Evolutionary conservation across 1,140 invertebrate species (phyloP).

Genomic region (Paraescarpia echinospica): DNA sequence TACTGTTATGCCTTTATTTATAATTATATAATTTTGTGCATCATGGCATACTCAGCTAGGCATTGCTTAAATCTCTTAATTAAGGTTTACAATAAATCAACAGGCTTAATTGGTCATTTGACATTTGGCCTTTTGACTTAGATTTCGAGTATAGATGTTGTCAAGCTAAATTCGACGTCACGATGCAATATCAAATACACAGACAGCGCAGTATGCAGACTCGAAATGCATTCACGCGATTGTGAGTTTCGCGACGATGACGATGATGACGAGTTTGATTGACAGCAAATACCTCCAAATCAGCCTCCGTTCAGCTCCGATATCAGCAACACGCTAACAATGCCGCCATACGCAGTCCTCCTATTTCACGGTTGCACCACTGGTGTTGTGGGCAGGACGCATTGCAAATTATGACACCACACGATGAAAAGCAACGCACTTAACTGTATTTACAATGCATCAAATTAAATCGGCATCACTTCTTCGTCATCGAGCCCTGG

Average conservation of each 20-base stretch:
- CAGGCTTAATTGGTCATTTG: no score
- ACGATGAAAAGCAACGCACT: background rate
- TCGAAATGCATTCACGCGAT: background rate
- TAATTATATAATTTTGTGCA: no score
- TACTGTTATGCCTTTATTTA: no score
- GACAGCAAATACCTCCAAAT: background rate
- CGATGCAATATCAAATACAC: no score
- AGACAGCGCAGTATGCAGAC: background rate
- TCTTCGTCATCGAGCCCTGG: conserved; percentile 3
- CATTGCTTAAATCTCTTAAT: no score
- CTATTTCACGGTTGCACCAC: background rate
- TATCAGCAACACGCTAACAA: background rate
- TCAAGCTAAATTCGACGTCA: no score
- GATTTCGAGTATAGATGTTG: no score
- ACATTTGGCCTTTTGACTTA: no score
- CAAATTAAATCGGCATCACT: background rate
- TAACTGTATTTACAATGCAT: background rate
- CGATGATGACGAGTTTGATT: background rate
- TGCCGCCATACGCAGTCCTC: background rate
- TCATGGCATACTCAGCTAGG: no score
- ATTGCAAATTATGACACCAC: background rate
- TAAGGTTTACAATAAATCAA: no score
- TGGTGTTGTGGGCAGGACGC: background rate
- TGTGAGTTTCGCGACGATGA: background rate
- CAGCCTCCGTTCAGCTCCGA: background rate